Evolutionary conservation across 2,113 vertebrate genomes (phyloP).

Genomic region (Eudyptes chrysolophus): DNA sequence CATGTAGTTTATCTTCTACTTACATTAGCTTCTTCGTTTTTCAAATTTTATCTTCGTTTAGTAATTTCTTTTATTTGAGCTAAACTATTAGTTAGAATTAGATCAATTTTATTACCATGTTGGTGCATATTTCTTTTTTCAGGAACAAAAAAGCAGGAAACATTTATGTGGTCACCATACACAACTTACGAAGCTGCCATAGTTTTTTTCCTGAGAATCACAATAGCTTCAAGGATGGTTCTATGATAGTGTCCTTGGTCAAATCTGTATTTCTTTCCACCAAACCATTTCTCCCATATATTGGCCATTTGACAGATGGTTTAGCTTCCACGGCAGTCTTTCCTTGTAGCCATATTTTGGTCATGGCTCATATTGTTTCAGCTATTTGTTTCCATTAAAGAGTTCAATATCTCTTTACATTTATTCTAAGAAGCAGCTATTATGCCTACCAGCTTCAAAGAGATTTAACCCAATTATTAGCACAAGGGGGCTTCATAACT

Average conservation of each 20-base stretch:
- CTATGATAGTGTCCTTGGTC: background rate
- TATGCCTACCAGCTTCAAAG: constrained; percentile 10
- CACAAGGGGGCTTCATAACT: background rate
- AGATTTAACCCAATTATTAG: constrained; percentile 10
- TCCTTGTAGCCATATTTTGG: background rate
- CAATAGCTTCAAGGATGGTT: background rate
- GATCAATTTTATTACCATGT: background rate
- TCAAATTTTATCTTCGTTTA: background rate
- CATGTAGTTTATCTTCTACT: background rate
- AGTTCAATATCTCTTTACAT: background rate
- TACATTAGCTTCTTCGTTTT: background rate
- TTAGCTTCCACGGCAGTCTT: background rate
- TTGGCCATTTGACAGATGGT: background rate
- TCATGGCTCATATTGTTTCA: constrained; percentile 27
- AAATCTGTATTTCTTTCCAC: background rate
- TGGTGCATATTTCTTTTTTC: background rate
- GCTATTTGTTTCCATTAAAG: constrained; percentile 16
- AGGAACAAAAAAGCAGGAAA: background rate
- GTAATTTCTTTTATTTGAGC: background rate
- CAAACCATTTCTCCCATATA: background rate
- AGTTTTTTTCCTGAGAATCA: background rate
- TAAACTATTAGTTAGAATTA: background rate
- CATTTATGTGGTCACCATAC: background rate
- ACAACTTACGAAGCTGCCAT: background rate
- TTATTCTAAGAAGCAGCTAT: background rate